Conservation (phyloP, 2,888 invertebrate genomes). For the Pseudoips prasinana region DNA sequence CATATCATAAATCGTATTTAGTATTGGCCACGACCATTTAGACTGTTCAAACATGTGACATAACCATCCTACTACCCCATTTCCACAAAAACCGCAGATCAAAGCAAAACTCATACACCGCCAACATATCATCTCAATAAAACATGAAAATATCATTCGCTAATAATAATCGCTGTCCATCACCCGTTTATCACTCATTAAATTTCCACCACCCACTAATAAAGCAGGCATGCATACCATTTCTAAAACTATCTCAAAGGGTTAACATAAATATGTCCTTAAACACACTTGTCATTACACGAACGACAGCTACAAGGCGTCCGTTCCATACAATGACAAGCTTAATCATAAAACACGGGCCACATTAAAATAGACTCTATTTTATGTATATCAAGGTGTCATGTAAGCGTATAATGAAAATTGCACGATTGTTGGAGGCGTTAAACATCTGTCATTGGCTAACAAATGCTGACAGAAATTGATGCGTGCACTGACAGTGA, state of each 20-base stretch:
- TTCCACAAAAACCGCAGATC: neutral
- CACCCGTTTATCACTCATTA: slow-evolving; percentile 31
- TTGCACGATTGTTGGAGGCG: slow-evolving; percentile 49
- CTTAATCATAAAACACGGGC: slow-evolving; percentile 10
- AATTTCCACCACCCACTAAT: slow-evolving; percentile 31
- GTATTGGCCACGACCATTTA: neutral
- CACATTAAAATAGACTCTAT: slow-evolving; percentile 36
- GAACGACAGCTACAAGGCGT: slow-evolving; percentile 62
- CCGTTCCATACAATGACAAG: slow-evolving; percentile 39
- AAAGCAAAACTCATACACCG: neutral
- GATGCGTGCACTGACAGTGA: slow-evolving; percentile 77
- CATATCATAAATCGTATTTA: slow-evolving; percentile 2
- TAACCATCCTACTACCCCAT: too few species aligned
- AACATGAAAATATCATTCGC: slow-evolving; percentile 1
- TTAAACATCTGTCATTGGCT: slow-evolving; percentile 78
- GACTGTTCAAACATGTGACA: too few species aligned
- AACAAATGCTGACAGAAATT: slow-evolving; percentile 78
- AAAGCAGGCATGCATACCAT: slow-evolving; percentile 32
- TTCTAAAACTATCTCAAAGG: slow-evolving; percentile 61
- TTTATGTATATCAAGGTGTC: slow-evolving; percentile 21
- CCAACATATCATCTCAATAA: neutral
- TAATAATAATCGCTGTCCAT: slow-evolving; percentile 21
- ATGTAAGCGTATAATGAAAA: slow-evolving; percentile 15
- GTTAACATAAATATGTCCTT: slow-evolving; percentile 64
- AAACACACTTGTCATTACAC: slow-evolving; percentile 64